phyloP scores from a whole-genome alignment of 1,140 invertebrate species.

The Calycopis cecrops region DNA sequence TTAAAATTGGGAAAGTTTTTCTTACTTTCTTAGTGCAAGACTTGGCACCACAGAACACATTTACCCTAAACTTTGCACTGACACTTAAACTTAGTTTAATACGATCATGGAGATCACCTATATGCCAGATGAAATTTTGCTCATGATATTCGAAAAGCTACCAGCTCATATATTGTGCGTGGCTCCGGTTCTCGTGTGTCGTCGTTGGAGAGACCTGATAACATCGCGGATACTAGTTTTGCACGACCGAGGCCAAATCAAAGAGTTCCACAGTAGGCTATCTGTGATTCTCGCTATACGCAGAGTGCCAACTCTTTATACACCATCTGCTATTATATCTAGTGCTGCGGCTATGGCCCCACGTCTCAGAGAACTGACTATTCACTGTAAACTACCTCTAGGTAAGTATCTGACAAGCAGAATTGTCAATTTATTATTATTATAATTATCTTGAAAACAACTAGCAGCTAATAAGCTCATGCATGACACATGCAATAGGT shows the following conservation, averaged over 20 bases:
- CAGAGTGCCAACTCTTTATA: neutral
- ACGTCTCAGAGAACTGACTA: conserved; percentile 17
- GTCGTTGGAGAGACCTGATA: conserved; percentile 10
- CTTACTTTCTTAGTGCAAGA: too few relatives aligned
- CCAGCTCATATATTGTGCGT: conserved; percentile 18
- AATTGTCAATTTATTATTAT: too few relatives aligned
- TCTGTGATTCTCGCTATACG: neutral
- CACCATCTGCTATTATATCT: neutral
- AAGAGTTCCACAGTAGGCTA: conserved; percentile 3
- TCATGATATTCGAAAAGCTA: conserved; percentile 33
- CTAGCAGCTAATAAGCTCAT: too few relatives aligned
- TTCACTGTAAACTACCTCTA: conserved; percentile 15
- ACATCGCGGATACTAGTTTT: conserved; percentile 2
- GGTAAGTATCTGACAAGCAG: too few relatives aligned
- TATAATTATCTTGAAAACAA: too few relatives aligned
- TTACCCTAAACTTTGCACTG: too few relatives aligned
- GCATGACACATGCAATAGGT: too few relatives aligned
- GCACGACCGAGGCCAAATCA: neutral
- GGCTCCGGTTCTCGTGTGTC: conserved; percentile 24
- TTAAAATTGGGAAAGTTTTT: too few relatives aligned
- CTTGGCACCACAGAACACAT: too few relatives aligned
- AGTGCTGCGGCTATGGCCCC: neutral
- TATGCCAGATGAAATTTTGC: conserved; percentile 37
- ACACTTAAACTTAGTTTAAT: too few relatives aligned
- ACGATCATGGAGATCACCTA: conserved; percentile 8